These are phyloP conservation scores for Nylanderia fulva DNA, from an alignment of 1,140 invertebrate genomes.

Conservation along the genomic window DNA sequence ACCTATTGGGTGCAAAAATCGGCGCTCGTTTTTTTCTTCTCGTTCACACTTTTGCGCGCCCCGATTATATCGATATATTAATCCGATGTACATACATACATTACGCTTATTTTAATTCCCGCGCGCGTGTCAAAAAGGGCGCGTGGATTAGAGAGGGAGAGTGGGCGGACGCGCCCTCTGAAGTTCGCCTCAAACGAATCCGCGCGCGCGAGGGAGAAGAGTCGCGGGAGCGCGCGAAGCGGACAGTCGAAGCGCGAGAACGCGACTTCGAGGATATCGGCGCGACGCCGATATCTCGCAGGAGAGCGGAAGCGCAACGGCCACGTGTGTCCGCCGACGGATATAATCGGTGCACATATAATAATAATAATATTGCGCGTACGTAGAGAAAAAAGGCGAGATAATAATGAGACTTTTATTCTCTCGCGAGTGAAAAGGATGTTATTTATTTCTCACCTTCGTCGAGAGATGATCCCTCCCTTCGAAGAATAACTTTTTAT, in stretches of 20 bases:
- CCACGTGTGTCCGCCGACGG: background rate
- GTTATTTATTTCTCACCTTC: no score
- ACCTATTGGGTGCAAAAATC: slow-evolving; percentile 39
- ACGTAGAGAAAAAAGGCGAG: background rate
- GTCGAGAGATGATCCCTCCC: background rate
- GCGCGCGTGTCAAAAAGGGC: no score
- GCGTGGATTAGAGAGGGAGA: no score
- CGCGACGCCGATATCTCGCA: background rate
- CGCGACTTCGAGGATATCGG: background rate
- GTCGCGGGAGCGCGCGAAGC: no score
- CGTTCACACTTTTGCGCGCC: no score
- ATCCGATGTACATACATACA: no score
- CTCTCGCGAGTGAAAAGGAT: background rate
- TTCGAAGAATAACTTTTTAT: background rate
- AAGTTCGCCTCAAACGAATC: background rate
- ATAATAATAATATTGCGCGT: no score
- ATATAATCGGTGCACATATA: background rate
- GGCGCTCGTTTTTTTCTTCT: no score
- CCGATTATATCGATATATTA: no score
- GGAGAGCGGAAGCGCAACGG: background rate
- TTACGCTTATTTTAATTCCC: no score
- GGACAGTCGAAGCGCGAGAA: background rate
- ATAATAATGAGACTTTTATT: background rate
- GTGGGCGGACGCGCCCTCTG: no score
- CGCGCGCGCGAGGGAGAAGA: no score